Evolutionary conservation across 2,797 vertebrate genomes (phyloP), one percentile per base, ranked within the genome.

Genomic region (Thaleichthys pacificus): DNA sequence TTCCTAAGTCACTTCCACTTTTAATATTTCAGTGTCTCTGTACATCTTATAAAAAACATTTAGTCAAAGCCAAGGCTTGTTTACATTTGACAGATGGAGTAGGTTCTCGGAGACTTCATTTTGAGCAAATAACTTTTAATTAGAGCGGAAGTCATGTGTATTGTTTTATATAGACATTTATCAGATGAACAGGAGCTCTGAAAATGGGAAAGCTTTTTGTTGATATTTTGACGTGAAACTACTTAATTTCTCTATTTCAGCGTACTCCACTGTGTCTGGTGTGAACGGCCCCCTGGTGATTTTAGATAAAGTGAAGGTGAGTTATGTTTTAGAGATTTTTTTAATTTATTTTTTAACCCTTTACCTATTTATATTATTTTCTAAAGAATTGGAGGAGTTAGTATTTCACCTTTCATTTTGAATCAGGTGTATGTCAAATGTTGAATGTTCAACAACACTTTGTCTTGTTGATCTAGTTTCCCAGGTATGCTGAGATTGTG

Each of bases 241-340:
- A 19, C 64, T 12, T 19, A 70, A 9, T 80, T 8, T 72, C 3
- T 62, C 51, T 73, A 35, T 88, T 87, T 60, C 85, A 95, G 94
- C 94, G n/a, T 95, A 95, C 78, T 94, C 92, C 7, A 95, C 93
- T 15, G 94, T 95, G 42, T 94, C 93, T 0, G 94, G 93, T 70
- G 94, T 95, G 19, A 95, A 95, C 30, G 94, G 94, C 21, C 94
- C 94, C 2, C 84, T 95, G 82, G 94, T 95, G 63, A 94, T 95
- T 80, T 84, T 95, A 85, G 94, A 94, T 79, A 92, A 94, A 69
- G 94, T 95, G 66, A 95, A 95, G 92, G 94, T 95, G 65, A 86
- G 82, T 12, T 64, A 58, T 70, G 32, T 35, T 8, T 15, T 30
- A 35, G 32, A 3, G 4, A 21, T 42, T 54, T 19, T 14, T 56